Evolutionary conservation across 1,140 invertebrate genomes (phyloP), one percentile per base, ranked within the genome.

Genomic region (Mizuhopecten yessoensis): DNA sequence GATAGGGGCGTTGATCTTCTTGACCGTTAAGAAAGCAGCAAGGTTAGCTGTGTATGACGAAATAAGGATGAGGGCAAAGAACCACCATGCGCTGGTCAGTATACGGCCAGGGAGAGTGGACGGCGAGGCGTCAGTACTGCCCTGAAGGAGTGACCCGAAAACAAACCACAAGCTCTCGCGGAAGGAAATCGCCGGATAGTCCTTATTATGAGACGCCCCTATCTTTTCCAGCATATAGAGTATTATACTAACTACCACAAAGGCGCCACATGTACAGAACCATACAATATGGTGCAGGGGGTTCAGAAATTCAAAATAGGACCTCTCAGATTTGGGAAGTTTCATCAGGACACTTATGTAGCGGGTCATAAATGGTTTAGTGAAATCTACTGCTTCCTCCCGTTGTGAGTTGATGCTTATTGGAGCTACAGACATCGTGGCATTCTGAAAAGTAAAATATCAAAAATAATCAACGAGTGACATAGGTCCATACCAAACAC

Each of bases 231-330:
- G 88, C 9, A 95, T 98, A 97, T 99, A 99, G 2, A 99, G 97
- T 2, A 99, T 98, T 92, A 99, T 98, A 95, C 98, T 99, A 13
- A 99, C 99, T 5, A 99, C 99, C 7, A 96, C 94, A 90, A 96
- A 95, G 87, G 95, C 94, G 36, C 95, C 93, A 86, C 95, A 89
- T 0, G 95, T 96, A 88, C 96, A 96, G 87, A 96, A 95, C 96
- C 96, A 96, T 10, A 96, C 96, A 17, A 93, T 99, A 94, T 98
- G 98, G 89, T 99, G 99, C 57, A 99, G 97, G 17, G 99, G 99
- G 96, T 99, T 98, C 94, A 99, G 97, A 97, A 99, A 99, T 95
- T 99, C 99, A 97, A 99, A 99, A 33, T 99, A 98, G 17, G 95
- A 95, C 13, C 94, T 94, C 87, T 95, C 93, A 23, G 94, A 92